Evolutionary conservation across 2,113 vertebrate species (phyloP).

Genomic region (Notothenia coriiceps): DNA sequence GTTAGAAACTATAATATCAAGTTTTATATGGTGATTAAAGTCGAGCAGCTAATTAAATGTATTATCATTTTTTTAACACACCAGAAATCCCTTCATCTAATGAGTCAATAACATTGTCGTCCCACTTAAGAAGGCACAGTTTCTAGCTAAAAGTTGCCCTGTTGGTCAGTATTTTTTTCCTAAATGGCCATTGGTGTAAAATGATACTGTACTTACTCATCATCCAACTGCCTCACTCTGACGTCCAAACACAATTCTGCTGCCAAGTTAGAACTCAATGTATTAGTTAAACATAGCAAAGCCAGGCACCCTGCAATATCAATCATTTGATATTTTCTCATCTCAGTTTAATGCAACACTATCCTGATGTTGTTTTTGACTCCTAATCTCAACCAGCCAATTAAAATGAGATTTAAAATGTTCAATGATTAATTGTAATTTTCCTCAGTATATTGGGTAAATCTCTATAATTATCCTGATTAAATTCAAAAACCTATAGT

Average conservation of each 20-base stretch:
- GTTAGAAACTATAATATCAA: too few species aligned
- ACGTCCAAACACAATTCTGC: slow-evolving; percentile 3
- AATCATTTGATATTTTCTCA: slow-evolving; percentile 17
- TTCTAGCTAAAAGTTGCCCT: not conserved
- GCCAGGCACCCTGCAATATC: not conserved
- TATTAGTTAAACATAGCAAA: not conserved
- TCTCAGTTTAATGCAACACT: not conserved
- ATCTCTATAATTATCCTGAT: not conserved
- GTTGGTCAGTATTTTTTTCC: not conserved
- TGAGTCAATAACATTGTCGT: not conserved
- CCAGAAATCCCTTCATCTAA: not conserved
- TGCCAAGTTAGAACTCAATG: slow-evolving; percentile 20
- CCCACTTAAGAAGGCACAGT: not conserved
- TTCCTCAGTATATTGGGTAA: not conserved
- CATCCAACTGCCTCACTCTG: not conserved
- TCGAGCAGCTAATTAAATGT: too few species aligned
- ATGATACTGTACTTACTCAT: slow-evolving; percentile 4
- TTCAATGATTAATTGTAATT: not conserved
- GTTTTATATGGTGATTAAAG: too few species aligned
- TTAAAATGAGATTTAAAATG: not conserved
- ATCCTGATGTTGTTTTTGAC: not conserved
- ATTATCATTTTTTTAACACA: not conserved
- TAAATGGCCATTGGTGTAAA: not conserved
- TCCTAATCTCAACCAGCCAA: not conserved
- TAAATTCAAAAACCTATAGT: not conserved